phyloP scores from a whole-genome alignment of 1,140 invertebrate genomes.

The Drosophila sturtevanti region DNA sequence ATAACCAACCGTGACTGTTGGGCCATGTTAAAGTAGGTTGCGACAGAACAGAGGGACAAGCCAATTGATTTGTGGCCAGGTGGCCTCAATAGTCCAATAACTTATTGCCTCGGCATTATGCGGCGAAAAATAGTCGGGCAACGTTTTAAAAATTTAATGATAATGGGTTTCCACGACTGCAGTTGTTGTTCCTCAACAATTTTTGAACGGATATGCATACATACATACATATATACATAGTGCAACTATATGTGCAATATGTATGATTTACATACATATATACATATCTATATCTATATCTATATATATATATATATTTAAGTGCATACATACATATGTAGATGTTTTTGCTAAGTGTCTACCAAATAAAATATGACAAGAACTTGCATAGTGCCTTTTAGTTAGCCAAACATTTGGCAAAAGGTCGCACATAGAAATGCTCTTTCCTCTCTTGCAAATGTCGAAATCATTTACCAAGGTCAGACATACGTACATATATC shows the following conservation, averaged over 20 bases:
- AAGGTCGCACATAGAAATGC: slow-evolving; percentile 1
- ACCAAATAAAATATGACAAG: slow-evolving; percentile 69
- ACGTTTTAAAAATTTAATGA: slow-evolving; percentile 75
- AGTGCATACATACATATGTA: slow-evolving; percentile 27
- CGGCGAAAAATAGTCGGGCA: slow-evolving; percentile 53
- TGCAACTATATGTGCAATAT: too few species aligned
- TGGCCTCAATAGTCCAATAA: slow-evolving; percentile 74
- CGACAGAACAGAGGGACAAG: background rate
- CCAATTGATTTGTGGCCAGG: slow-evolving; percentile 47
- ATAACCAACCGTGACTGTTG: slow-evolving; percentile 5
- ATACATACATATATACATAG: background rate
- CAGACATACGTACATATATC: background rate
- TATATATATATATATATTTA: slow-evolving; percentile 28
- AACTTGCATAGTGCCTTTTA: background rate
- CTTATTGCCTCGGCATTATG: slow-evolving; percentile 67
- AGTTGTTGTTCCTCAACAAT: background rate
- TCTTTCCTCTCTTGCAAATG: background rate
- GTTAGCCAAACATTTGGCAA: background rate
- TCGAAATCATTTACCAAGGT: background rate
- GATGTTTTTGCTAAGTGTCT: slow-evolving; percentile 46
- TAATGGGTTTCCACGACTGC: slow-evolving; percentile 44
- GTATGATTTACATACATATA: slow-evolving; percentile 19
- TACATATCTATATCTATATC: slow-evolving; percentile 21
- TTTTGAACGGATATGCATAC: slow-evolving; percentile 6
- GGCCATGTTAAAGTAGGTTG: slow-evolving; percentile 3